These are phyloP conservation scores for Rhingia rostrata DNA, from an alignment of 2,888 invertebrate genomes.

Conservation along the genomic window DNA sequence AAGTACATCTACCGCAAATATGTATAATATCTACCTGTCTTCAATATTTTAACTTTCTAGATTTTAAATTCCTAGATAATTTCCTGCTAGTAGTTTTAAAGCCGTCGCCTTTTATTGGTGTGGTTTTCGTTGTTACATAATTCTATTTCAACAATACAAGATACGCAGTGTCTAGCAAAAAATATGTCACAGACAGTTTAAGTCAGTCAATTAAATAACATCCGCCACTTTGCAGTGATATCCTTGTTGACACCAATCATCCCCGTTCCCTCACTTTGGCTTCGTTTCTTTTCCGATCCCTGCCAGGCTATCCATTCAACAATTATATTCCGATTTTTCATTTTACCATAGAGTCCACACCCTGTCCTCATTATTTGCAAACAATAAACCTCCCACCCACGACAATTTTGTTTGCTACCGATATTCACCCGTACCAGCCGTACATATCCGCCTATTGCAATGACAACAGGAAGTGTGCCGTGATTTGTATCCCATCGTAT, in stretches of 20 bases:
- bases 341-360: not conserved
- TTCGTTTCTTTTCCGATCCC: slow-evolving; percentile 1
- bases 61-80: too few relatives aligned
- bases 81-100: too few relatives aligned
- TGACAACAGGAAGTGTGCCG: slow-evolving; percentile 66
- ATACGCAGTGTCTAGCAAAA: not conserved
- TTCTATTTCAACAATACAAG: not conserved
- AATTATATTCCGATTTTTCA: slow-evolving; percentile 46
- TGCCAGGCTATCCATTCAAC: not conserved
- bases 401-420: slow-evolving; percentile 54
- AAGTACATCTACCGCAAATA: too few relatives aligned
- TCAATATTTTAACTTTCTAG: too few relatives aligned
- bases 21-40: too few relatives aligned
- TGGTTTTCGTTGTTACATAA: too few relatives aligned
- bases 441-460: slow-evolving; percentile 36
- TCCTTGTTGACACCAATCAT: slow-evolving; percentile 2
- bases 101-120: too few relatives aligned
- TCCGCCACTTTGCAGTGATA: not conserved
- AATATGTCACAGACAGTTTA: not conserved
- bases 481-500: slow-evolving; percentile 69
- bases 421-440: slow-evolving; percentile 14
- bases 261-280: slow-evolving; percentile 15
- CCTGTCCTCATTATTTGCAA: slow-evolving; percentile 44
- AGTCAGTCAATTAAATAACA: not conserved
- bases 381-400: slow-evolving; percentile 44